phyloP scores from a whole-genome alignment of 2,113 vertebrate genomes.

The Leptodactylus fuscus region DNA sequence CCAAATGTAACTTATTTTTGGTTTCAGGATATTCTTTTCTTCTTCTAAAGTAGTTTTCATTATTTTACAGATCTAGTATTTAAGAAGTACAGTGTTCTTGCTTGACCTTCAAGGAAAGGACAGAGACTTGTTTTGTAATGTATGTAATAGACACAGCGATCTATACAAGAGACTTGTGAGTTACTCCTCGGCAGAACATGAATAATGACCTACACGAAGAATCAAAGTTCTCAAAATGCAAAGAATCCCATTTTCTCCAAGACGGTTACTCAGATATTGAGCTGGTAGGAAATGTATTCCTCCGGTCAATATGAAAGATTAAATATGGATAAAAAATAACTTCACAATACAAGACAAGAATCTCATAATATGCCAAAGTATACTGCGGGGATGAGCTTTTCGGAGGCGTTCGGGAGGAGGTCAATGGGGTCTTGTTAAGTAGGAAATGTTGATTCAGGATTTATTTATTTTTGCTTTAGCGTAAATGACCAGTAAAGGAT shows the following conservation, averaged over 20 bases:
- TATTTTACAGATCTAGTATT: not conserved
- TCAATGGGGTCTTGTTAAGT: not conserved
- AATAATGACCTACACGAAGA: slow-evolving; percentile 28
- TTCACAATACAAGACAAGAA: slow-evolving; percentile 1
- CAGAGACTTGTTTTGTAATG: not conserved
- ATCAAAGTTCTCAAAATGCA: slow-evolving; percentile 42
- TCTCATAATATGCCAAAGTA: not conserved
- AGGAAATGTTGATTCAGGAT: not conserved
- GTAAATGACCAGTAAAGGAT: too few species aligned
- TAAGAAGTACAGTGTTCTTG: not conserved
- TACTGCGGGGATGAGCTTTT: not conserved
- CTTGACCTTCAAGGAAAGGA: slow-evolving; percentile 27
- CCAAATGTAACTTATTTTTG: too few species aligned
- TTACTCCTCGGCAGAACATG: slow-evolving; percentile 24
- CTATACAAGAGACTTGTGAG: slow-evolving; percentile 24
- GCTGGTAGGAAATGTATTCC: slow-evolving; percentile 17
- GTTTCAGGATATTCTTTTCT: not conserved
- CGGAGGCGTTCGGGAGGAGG: not conserved
- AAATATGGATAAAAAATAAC: slow-evolving; percentile 21
- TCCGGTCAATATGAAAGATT: slow-evolving; percentile 43
- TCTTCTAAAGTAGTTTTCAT: not conserved
- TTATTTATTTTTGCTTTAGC: not conserved
- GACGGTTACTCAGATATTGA: slow-evolving; percentile 14
- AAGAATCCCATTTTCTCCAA: slow-evolving; percentile 43
- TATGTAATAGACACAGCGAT: slow-evolving; percentile 6